Conservation (phyloP, 2,888 invertebrate genomes). For the Latheticus oryzae region DNA sequence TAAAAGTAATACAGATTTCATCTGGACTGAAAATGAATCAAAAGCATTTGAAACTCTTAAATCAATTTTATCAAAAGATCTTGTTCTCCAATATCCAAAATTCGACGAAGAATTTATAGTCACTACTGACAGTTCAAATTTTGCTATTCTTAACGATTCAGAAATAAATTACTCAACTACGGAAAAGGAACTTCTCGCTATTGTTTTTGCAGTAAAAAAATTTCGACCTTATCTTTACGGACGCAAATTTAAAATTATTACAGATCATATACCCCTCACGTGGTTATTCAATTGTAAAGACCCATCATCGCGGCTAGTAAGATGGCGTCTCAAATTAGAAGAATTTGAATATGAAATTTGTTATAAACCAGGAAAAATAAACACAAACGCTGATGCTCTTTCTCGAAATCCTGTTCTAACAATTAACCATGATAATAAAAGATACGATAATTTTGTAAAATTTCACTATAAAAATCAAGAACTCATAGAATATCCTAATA, state of each 20-base stretch:
- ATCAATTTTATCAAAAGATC: conserved; percentile 26
- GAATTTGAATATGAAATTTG: conserved; percentile 52
- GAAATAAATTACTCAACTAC: conserved; percentile 39
- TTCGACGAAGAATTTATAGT: conserved; percentile 50
- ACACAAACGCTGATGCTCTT: conserved; percentile 45
- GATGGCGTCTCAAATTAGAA: conserved; percentile 52
- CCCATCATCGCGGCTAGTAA: conserved; percentile 48
- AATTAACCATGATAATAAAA: neutral
- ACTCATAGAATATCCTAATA: conserved; percentile 1
- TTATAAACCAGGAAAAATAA: conserved; percentile 48
- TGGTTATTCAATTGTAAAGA: conserved; percentile 52
- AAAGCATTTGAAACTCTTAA: conserved; percentile 37
- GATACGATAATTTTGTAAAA: neutral
- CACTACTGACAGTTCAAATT: conserved; percentile 50
- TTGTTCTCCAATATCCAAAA: conserved; percentile 48
- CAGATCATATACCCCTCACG: conserved; percentile 51
- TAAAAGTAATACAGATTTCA: conserved; percentile 37
- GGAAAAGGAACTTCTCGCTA: conserved; percentile 42
- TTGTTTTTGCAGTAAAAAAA: conserved; percentile 41
- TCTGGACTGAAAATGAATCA: conserved; percentile 33
- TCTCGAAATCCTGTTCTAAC: conserved; percentile 19
- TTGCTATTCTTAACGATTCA: conserved; percentile 48
- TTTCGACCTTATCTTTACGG: conserved; percentile 49
- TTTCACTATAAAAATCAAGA: too few relatives aligned
- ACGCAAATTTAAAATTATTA: conserved; percentile 51